Evolutionary conservation across 2,113 vertebrate genomes (phyloP).

Genomic region (Ardeotis arabs): DNA sequence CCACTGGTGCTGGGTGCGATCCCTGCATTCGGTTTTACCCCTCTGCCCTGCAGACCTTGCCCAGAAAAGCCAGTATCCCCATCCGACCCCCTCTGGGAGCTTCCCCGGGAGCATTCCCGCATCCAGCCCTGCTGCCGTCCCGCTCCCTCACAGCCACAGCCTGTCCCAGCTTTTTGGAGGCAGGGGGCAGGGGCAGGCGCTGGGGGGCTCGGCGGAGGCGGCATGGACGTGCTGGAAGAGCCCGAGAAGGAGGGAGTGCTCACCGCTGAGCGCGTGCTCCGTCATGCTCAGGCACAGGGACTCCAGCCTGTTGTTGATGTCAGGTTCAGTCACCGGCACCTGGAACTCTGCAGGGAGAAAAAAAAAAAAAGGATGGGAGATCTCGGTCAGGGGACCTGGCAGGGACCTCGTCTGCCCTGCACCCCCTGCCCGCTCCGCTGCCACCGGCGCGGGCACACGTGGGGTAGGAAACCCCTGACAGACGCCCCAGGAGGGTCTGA

Average conservation of each 20-base stretch:
- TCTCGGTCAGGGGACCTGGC: not conserved
- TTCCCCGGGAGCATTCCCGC: not conserved
- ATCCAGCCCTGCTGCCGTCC: not conserved
- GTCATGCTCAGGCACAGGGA: conserved; percentile 99
- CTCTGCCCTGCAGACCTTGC: not conserved
- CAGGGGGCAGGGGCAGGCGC: not conserved
- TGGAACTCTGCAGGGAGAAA: conserved; percentile 85
- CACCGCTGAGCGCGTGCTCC: conserved; percentile 96
- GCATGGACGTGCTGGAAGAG: conserved; percentile 35
- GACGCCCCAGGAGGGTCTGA: not conserved
- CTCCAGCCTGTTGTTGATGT: conserved; percentile 99
- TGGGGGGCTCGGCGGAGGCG: not conserved
- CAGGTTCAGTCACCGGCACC: conserved; percentile 93
- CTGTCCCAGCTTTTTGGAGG: conserved; percentile 60
- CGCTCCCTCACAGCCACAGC: conserved; percentile 31
- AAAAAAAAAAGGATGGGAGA: not conserved
- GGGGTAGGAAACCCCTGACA: not conserved
- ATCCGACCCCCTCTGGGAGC: rapidly evolving
- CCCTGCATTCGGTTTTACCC: not conserved
- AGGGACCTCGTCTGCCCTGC: not conserved
- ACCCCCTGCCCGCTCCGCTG: not conserved
- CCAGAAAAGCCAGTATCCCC: not conserved
- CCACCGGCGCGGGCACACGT: rapidly evolving
- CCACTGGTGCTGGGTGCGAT: not conserved
- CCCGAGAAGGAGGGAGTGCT: conserved; percentile 42